These are phyloP conservation scores for Triplophysa tibetana DNA, from an alignment of 2,113 vertebrate genomes.

Conservation along the genomic window DNA sequence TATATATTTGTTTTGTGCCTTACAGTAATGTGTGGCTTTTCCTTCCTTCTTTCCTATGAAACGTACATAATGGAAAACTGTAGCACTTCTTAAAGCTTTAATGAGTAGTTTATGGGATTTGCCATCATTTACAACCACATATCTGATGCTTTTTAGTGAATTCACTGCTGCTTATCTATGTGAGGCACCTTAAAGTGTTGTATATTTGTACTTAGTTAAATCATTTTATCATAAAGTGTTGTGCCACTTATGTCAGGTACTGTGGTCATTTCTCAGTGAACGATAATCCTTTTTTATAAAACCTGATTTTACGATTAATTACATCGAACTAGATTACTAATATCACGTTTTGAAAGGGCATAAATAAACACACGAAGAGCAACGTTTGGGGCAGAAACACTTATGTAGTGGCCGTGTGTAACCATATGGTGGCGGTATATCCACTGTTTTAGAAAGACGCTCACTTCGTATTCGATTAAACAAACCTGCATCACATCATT, in stretches of 20 bases:
- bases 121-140: conserved; percentile 17
- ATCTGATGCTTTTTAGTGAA: conserved; percentile 40
- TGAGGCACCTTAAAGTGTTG: conserved; percentile 42
- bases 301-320: not conserved
- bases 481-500: not conserved
- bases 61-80: conserved; percentile 13
- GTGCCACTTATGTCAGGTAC: conserved; percentile 4
- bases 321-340: too few species aligned
- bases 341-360: too few species aligned
- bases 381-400: too few species aligned
- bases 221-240: conserved; percentile 55
- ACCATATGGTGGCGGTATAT: conserved; percentile 16
- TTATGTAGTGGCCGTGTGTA: not conserved
- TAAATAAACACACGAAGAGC: too few species aligned
- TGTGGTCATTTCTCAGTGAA: not conserved
- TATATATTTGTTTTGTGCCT: conserved; percentile 36
- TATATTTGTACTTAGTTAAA: conserved; percentile 54
- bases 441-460: not conserved
- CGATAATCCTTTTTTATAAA: too few species aligned
- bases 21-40: conserved; percentile 19
- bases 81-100: conserved; percentile 36
- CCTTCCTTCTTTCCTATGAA: not conserved
- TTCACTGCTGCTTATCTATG: conserved; percentile 41
- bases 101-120: conserved; percentile 21
- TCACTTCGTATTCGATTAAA: not conserved